Evolutionary conservation across 2,113 vertebrate genomes (phyloP), one percentile per base, ranked within the genome.

Genomic region (Mugil cephalus): DNA sequence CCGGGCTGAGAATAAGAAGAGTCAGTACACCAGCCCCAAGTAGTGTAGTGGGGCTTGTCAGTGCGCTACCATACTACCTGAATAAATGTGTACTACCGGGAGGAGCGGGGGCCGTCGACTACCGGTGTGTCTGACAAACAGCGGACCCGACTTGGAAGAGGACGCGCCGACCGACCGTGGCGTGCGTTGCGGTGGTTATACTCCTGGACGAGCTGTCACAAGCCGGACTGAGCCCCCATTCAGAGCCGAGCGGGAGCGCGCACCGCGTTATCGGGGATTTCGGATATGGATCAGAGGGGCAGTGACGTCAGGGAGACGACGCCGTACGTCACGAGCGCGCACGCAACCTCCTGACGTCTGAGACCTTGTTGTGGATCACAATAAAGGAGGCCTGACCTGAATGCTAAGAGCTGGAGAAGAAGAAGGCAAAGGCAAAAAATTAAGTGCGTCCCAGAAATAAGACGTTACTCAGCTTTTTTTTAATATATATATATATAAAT

Each of bases 251-350:
- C 87, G 89, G 66, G 85, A 79, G 67, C 85, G 88, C 84, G 90
- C 88, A 8, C 34, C 77, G 72, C 73, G 70, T 89, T 88, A 82
- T 81, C 81, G 62, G 90, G 88, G 90, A 89, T 89, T 91, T 91
- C 88, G 82, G 72, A 58, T 71, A n/a, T n/a, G n/a, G 70, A 84
- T 79, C 85, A 39, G 56, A 55, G 62, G n/a, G 69, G 69, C 46
- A 51, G 36, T 89, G 88, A 90, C 89, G 89, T 91, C 89, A 86
- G 64, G 70, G 71, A 24, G 50, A 10, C 40, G 63, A 24, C 67
- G 61, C 13, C 21, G 10, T 1, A 7, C 11, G 35, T 34, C 69
- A 43, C 3, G 86, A 67, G 2, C 88, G 88, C 83, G 88, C 85
- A 82, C 86, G 87, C 64, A 48, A 14, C 19, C 38, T 56, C 35